These are phyloP conservation scores for Idaea biselata DNA, from an alignment of 2,888 invertebrate genomes.

Conservation along the genomic window DNA sequence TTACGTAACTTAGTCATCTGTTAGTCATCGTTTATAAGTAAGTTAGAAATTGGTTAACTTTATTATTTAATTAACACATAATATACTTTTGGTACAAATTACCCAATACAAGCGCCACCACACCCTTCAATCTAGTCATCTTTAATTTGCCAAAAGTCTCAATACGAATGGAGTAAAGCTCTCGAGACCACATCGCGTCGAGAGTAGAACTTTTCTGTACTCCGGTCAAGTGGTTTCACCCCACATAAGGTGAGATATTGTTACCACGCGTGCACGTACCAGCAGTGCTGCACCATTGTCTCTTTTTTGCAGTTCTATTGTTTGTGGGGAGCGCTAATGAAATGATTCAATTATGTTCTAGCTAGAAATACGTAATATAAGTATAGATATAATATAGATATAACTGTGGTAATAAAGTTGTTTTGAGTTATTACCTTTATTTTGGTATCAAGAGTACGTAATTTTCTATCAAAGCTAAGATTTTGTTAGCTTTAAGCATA, in stretches of 20 bases:
- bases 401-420: no score
- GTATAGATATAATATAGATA: no score
- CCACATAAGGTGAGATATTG: constrained; percentile 40
- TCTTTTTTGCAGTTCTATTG: constrained; percentile 18
- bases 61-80: no score
- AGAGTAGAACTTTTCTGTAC: constrained; percentile 30
- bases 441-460: no score
- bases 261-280: constrained; percentile 22
- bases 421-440: no score
- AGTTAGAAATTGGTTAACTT: no score
- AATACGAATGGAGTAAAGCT: constrained; percentile 1
- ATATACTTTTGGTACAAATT: no score
- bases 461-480: no score
- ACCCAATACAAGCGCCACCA: neutral
- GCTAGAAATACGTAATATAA: no score
- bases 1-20: no score
- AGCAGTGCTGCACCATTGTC: constrained; percentile 21
- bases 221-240: constrained; percentile 41
- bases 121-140: neutral
- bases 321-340: constrained; percentile 14
- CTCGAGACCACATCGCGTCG: neutral
- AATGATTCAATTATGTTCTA: neutral
- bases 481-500: no score
- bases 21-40: no score
- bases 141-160: neutral